phyloP scores from a whole-genome alignment of 2,113 vertebrate species.

The Murina feae region DNA sequence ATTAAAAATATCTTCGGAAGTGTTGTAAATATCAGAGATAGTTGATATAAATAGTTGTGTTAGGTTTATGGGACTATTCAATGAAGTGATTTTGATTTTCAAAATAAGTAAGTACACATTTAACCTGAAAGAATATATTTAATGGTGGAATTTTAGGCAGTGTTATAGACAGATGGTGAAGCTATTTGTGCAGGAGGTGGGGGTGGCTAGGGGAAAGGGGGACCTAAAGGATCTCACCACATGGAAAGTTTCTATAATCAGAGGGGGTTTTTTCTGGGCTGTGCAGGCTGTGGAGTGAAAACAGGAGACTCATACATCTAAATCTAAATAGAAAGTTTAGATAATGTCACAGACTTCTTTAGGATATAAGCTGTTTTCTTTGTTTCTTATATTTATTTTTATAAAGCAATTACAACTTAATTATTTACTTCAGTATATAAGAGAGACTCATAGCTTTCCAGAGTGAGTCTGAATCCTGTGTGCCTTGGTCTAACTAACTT shows the following conservation, averaged over 20 bases:
- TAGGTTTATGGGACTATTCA: background rate
- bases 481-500: background rate
- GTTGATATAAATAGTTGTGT: background rate
- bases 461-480: background rate
- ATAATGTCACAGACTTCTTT: conserved; percentile 24
- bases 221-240: conserved; percentile 29
- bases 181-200: conserved; percentile 33
- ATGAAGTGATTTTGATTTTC: conserved; percentile 22
- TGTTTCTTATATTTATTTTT: background rate
- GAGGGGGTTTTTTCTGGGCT: conserved; percentile 3
- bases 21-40: background rate
- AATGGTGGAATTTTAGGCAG: conserved; percentile 40
- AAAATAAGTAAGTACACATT: conserved; percentile 18
- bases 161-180: conserved; percentile 52
- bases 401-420: background rate
- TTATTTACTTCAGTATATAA: background rate
- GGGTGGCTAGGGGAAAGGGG: background rate
- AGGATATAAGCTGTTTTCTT: conserved; percentile 2
- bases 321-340: no score
- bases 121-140: conserved; percentile 43
- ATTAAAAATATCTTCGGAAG: conserved; percentile 37
- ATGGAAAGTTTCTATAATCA: conserved; percentile 46
- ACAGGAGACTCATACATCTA: background rate
- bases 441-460: background rate
- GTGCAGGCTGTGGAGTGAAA: background rate